Base-by-base conservation (phyloP, 2,888 invertebrate species). In the Caenorhabditis uteleia region DNA sequence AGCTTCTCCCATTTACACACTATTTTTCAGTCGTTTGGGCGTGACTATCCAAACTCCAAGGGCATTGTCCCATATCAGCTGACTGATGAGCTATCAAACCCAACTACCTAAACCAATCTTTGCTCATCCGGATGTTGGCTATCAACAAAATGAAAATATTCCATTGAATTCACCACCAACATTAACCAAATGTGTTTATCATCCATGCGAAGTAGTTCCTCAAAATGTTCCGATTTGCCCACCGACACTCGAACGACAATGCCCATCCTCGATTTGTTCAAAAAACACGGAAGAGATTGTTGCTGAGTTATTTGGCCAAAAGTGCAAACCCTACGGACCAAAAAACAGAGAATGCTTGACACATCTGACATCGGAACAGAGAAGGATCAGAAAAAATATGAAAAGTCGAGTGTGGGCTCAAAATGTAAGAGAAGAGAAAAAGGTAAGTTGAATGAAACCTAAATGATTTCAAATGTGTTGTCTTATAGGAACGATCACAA, bases 381-480 rank as follows among this genome's bases (percentile, higher is more conserved):
- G 85, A 68, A 67, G 85, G 56, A 69, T 85, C 49, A 72, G 86
- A 59, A 82, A 85, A 20, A 81, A 82, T 56, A 45, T 79, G 71
- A 82, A 80, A 85, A 95, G 95, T 84, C 88, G 95, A 73, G 93
- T 95, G 25, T 95, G 97, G 29, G 97, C 97, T 2, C 97, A 97
- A 85, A 93, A 92, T 44, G 95, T 95, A 0, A 89, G 97, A 51
- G 97, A 97, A 85, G 88, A 94, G 40, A 97, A 97, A 84, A 95
- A 95, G 84, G 70, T 69, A 5, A 38, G 39, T n/a, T n/a, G n/a
- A n/a, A n/a, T n/a, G n/a, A n/a, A n/a, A n/a, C n/a, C n/a, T n/a
- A n/a, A n/a, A n/a, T n/a, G n/a, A n/a, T 31, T 8, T 0, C 36
- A 33, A 20, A 23, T 44, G 39, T 12, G 26, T 8, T 8, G 16